Evolutionary conservation across 2,113 vertebrate species (phyloP), one percentile per base, ranked within the genome.

Genomic region (Centropristis striata): DNA sequence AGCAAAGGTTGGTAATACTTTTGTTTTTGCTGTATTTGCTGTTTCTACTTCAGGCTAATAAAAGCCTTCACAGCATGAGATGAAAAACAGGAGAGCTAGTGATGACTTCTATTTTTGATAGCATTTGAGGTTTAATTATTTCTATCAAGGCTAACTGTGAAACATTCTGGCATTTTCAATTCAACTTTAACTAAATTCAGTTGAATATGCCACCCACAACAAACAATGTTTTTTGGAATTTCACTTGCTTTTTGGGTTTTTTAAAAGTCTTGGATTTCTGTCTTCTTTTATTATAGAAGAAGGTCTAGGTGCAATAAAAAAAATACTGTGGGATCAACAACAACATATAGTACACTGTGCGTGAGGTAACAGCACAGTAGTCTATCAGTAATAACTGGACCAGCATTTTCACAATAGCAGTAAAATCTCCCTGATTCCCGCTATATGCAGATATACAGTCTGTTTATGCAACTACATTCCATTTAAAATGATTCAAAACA

Each of bases 1-100:
- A 88, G 54, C 82, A 74, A 61, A 83, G 90, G 92, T 92, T 18
- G 21, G 84, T 80, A 20, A 41, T 0, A 18, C 21, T 2, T 8
- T 63, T 64, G n/a, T n/a, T n/a, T 61, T 44, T 46, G 16, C 69
- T 41, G 18, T 16, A 41, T 5, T 15, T 14, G n/a, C n/a, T n/a
- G n/a, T 53, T 66, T 76, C 8, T 6, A 54, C 4, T 21, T 41
- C 2, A 1, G 8, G 37, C 21, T 61, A 36, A 39, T 23, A 60
- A 20, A 23, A 59, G n/a, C n/a, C 13, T 21, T 4, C 58, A 69
- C 6, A 39, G 15, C 6, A n/a, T 46, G 46, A 14, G 16, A 67
- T 47, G 8, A 23, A 78, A 54, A 39, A 27, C 32, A 57, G 51
- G 44, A 10, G 0, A 41, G 15, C 5, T 7, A 8, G 47, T 25